phyloP scores from a whole-genome alignment of 2,113 vertebrate genomes.

The Colistium nudipinnis region DNA sequence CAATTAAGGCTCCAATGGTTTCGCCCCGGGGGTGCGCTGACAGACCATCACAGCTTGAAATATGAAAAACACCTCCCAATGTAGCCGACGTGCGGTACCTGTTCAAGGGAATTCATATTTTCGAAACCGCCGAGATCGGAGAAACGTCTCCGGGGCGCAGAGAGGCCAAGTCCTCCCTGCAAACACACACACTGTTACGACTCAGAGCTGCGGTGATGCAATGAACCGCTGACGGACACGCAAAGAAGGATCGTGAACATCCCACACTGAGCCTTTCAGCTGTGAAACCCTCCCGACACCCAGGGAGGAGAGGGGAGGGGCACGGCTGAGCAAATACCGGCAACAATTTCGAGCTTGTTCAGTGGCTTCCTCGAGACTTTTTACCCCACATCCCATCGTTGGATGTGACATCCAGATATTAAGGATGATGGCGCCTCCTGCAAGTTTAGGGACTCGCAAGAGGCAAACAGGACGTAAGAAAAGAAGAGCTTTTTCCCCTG shows the following conservation, averaged over 20 bases:
- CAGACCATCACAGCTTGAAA: conserved; percentile 44
- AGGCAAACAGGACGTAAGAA: background rate
- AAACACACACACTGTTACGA: conserved; percentile 13
- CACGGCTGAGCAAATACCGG: background rate
- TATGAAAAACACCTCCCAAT: conserved; percentile 43
- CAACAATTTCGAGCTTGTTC: background rate
- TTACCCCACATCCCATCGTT: too few relatives aligned
- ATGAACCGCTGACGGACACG: background rate
- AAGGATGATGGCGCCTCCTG: background rate
- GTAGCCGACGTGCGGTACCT: conserved; percentile 25
- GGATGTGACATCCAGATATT: too few relatives aligned
- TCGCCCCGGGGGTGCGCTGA: conserved; percentile 19
- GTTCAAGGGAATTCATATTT: conserved; percentile 17
- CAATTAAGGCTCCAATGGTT: conserved; percentile 42
- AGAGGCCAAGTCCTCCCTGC: conserved; percentile 9
- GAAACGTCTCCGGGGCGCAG: conserved; percentile 20
- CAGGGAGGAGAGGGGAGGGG: background rate
- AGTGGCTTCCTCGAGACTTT: background rate
- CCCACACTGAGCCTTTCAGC: conserved; percentile 12
- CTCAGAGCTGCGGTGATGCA: background rate
- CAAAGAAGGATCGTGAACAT: background rate
- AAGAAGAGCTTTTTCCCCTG: too few relatives aligned
- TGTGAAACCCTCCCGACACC: background rate
- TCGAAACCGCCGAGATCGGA: conserved; percentile 38
- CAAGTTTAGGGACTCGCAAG: background rate